Conservation (phyloP, 2,888 invertebrate genomes). For the Agelastica alni region DNA sequence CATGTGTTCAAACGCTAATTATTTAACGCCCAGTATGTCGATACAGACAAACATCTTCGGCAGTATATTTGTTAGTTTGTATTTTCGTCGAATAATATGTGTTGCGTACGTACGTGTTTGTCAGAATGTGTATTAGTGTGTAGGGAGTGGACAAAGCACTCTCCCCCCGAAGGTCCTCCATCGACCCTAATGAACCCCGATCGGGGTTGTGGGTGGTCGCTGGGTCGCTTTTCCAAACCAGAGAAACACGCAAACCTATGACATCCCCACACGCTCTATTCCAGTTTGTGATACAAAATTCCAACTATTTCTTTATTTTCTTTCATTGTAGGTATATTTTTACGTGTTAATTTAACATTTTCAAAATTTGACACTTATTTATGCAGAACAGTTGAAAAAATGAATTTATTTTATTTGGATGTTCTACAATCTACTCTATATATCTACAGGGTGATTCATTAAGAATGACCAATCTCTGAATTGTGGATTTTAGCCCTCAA, state of each 20-base stretch:
- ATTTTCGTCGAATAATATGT: background rate
- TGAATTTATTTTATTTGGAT: too few species aligned
- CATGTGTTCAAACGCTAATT: too few species aligned
- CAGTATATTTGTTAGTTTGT: background rate
- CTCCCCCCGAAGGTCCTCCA: background rate
- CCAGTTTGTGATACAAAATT: background rate
- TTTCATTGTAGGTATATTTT: background rate
- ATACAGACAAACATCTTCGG: too few species aligned
- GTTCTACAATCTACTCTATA: too few species aligned
- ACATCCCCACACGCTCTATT: slow-evolving; percentile 12
- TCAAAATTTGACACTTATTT: too few species aligned
- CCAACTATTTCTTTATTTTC: background rate
- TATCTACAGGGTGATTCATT: too few species aligned
- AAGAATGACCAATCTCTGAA: too few species aligned
- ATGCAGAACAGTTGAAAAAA: too few species aligned
- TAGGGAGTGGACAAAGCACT: slow-evolving; percentile 7
- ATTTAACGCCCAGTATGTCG: too few species aligned
- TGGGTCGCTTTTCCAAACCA: slow-evolving; percentile 2
- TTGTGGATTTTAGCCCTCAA: too few species aligned
- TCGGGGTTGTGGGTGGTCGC: slow-evolving; percentile 9
- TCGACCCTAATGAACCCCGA: background rate
- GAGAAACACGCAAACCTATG: slow-evolving; percentile 17
- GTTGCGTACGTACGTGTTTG: slow-evolving; percentile 5
- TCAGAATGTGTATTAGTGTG: background rate
- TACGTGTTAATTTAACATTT: too few species aligned